Evolutionary conservation across 2,888 invertebrate genomes (phyloP).

Genomic region (Unio delphinus): DNA sequence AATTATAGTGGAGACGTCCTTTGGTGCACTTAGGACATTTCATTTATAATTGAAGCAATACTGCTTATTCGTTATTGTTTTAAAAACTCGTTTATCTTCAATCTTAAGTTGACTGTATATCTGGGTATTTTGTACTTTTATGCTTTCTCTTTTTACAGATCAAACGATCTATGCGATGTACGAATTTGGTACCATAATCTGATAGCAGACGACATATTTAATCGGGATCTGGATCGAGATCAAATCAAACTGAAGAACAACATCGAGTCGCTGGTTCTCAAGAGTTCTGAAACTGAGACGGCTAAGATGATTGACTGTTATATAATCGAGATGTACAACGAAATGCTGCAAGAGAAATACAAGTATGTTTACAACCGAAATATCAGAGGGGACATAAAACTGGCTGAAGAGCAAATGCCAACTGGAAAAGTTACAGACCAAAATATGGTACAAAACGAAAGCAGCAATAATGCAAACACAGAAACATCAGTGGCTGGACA

Average conservation of each 20-base stretch:
- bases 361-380: slow-evolving; percentile 4
- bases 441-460: neutral
- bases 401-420: neutral
- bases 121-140: neutral
- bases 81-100: no score
- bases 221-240: slow-evolving; percentile 21
- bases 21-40: no score
- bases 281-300: slow-evolving; percentile 18
- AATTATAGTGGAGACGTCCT: no score
- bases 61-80: no score
- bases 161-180: slow-evolving; percentile 36
- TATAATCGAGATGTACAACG: slow-evolving; percentile 34
- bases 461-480: neutral
- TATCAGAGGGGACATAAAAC: neutral
- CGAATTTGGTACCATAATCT: slow-evolving; percentile 47
- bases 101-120: no score
- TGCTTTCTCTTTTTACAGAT: slow-evolving; percentile 6
- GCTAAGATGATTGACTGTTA: slow-evolving; percentile 28
- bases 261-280: slow-evolving; percentile 34
- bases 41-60: no score
- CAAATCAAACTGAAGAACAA: slow-evolving; percentile 30
- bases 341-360: slow-evolving; percentile 27
- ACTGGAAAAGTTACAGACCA: neutral
- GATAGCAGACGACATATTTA: slow-evolving; percentile 41
- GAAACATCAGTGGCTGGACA: neutral